Evolutionary conservation across 1,140 invertebrate species (phyloP).

Genomic region (Drosophila repletoides): DNA sequence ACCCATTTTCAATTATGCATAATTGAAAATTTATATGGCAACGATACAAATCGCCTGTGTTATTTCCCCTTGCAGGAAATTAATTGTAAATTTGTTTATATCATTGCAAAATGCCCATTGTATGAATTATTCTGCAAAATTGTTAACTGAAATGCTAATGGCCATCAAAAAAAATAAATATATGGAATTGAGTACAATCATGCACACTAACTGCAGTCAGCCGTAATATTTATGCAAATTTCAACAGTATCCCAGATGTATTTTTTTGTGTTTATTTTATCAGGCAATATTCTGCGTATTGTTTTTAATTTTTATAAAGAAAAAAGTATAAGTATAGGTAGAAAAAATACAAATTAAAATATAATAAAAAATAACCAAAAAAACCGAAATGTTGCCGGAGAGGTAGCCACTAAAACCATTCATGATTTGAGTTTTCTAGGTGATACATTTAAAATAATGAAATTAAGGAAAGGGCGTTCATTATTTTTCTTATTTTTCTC

Average conservation of each 20-base stretch:
- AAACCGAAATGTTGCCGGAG: no score
- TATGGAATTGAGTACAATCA: neutral
- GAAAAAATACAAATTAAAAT: no score
- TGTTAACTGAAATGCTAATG: constrained; percentile 4
- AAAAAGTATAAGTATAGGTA: no score
- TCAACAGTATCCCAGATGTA: neutral
- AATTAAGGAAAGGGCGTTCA: no score
- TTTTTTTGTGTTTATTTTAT: neutral
- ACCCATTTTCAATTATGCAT: constrained; percentile 54
- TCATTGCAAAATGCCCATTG: neutral
- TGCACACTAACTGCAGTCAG: neutral
- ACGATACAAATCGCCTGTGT: constrained; percentile 26
- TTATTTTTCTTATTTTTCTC: no score
- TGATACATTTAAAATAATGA: no score
- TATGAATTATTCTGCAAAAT: constrained; percentile 9
- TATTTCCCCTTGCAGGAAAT: constrained; percentile 63
- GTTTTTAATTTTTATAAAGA: no score
- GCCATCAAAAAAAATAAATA: constrained; percentile 1
- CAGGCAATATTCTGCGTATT: neutral
- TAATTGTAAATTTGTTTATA: constrained; percentile 69
- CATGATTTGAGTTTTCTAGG: no score
- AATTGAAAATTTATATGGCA: constrained; percentile 16
- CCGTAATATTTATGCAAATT: constrained; percentile 34
- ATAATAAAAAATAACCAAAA: no score
- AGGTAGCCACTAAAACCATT: no score